Conservation (phyloP, 2,113 vertebrate genomes). For the Euleptes europaea region DNA sequence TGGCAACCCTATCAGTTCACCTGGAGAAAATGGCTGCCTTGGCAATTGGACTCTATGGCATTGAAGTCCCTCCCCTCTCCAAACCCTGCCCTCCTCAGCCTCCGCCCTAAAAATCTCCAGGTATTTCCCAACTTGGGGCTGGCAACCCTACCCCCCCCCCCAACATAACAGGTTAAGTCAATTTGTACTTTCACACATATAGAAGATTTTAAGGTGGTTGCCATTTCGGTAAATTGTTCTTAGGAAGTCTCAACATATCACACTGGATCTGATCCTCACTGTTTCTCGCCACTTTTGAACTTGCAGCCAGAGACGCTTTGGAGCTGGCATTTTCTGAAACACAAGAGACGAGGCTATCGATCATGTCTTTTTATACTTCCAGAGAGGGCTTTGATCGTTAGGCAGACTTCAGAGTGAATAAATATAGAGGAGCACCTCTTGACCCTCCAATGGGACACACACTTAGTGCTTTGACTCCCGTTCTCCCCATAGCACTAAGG, state of each 20-base stretch:
- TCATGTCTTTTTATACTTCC: conserved; percentile 7
- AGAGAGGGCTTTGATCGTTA: conserved; percentile 20
- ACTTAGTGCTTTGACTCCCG: background rate
- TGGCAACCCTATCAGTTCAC: too few species aligned
- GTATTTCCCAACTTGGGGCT: too few species aligned
- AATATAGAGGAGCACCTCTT: background rate
- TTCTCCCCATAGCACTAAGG: background rate
- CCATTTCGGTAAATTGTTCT: background rate
- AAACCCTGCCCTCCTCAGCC: too few species aligned
- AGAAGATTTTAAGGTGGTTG: background rate
- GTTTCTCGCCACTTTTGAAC: background rate
- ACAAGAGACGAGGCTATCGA: conserved; percentile 45
- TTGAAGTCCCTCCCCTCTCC: too few species aligned
- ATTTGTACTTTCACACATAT: conserved; percentile 1
- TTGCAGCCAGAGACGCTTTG: background rate
- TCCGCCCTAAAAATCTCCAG: too few species aligned
- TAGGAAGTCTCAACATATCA: background rate
- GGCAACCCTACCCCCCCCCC: background rate
- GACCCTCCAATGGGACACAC: background rate
- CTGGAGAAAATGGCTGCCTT: too few species aligned
- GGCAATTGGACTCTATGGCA: too few species aligned
- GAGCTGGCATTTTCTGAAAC: background rate
- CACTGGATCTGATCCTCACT: conserved; percentile 11
- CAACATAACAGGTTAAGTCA: background rate
- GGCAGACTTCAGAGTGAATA: conserved; percentile 14